These are phyloP conservation scores for Furcifer pardalis DNA, from an alignment of 2,797 vertebrate genomes.

Conservation along the genomic window DNA sequence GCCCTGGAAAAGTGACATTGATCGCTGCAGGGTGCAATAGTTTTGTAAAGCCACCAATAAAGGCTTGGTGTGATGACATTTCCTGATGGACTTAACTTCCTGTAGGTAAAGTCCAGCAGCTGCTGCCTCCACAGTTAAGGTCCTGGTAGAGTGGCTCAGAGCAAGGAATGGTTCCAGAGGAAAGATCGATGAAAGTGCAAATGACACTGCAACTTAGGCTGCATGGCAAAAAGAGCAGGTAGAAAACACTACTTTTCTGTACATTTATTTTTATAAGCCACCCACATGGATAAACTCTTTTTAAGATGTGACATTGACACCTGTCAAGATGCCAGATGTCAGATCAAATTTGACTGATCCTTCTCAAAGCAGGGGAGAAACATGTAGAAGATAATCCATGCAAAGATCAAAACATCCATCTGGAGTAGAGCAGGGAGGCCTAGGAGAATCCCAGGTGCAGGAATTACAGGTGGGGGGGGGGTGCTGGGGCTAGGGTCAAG, in stretches of 20 bases:
- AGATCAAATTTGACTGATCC: slow-evolving; percentile 71
- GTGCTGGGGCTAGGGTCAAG: no score
- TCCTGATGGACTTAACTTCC: slow-evolving; percentile 18
- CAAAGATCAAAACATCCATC: slow-evolving; percentile 76
- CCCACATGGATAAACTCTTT: slow-evolving; percentile 5
- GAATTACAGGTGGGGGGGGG: slow-evolving; percentile 21
- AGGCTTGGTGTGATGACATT: not conserved
- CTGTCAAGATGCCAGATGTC: slow-evolving; percentile 73
- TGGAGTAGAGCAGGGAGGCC: slow-evolving; percentile 44
- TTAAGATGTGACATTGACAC: slow-evolving; percentile 72
- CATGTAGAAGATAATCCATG: slow-evolving; percentile 50
- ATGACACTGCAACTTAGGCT: not conserved
- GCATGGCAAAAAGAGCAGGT: slow-evolving; percentile 28
- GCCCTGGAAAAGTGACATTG: slow-evolving; percentile 5
- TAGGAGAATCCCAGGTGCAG: slow-evolving; percentile 62
- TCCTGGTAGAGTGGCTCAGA: not conserved
- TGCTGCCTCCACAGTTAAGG: not conserved
- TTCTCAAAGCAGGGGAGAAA: slow-evolving; percentile 58
- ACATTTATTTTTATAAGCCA: slow-evolving; percentile 56
- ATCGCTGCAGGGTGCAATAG: not conserved
- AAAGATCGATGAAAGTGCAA: not conserved
- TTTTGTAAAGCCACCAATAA: slow-evolving; percentile 14
- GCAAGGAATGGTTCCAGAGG: not conserved
- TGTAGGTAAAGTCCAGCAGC: slow-evolving; percentile 3
- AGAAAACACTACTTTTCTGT: not conserved